phyloP scores from a whole-genome alignment of 1,140 invertebrate species.

The Drosophila micromelanica region DNA sequence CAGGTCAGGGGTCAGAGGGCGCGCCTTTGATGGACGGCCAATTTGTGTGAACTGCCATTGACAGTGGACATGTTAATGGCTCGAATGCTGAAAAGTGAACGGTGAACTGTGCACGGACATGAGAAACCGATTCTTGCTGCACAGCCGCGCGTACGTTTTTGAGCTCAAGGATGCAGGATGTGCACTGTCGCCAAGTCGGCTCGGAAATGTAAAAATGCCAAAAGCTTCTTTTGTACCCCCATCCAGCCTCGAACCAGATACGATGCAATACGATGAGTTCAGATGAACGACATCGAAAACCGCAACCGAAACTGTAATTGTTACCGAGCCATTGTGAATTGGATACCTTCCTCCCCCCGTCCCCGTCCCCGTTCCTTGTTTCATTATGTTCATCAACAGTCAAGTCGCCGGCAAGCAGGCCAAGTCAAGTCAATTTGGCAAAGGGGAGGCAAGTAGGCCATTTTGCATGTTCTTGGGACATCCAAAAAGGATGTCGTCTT shows the following conservation, averaged over 20 bases:
- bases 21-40: slow-evolving; percentile 31
- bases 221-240: slow-evolving; percentile 27
- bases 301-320: slow-evolving; percentile 20
- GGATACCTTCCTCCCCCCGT: not conserved
- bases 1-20: not conserved
- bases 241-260: slow-evolving; percentile 21
- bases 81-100: slow-evolving; percentile 6
- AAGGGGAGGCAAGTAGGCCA: slow-evolving; percentile 71
- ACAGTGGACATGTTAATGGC: slow-evolving; percentile 73
- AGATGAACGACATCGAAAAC: slow-evolving; percentile 3
- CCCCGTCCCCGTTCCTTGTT: not conserved
- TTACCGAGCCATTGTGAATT: slow-evolving; percentile 6
- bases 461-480: slow-evolving; percentile 58
- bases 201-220: slow-evolving; percentile 21
- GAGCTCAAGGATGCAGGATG: slow-evolving; percentile 78
- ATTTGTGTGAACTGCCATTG: slow-evolving; percentile 69
- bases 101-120: not conserved
- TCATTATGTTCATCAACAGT: slow-evolving; percentile 33
- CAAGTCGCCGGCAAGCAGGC: slow-evolving; percentile 52
- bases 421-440: slow-evolving; percentile 27
- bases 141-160: slow-evolving; percentile 2
- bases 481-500: slow-evolving; percentile 36
- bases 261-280: slow-evolving; percentile 5
- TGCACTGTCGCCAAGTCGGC: slow-evolving; percentile 46
- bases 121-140: slow-evolving; percentile 27